Evolutionary conservation across 2,113 vertebrate genomes (phyloP).

Genomic region (Mirza zaza): DNA sequence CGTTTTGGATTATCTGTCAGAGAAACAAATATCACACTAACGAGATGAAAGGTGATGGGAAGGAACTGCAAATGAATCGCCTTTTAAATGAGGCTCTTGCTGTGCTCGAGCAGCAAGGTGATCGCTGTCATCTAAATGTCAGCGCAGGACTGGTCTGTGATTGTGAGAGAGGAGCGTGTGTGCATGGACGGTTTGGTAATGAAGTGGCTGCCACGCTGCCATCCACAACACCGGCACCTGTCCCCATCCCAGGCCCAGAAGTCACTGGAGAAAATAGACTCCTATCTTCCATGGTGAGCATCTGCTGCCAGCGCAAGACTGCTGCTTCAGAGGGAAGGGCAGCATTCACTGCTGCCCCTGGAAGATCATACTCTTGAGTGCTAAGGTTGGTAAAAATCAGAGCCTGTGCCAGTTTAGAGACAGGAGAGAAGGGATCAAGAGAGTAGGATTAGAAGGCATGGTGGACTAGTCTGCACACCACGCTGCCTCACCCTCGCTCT

Average conservation of each 20-base stretch:
- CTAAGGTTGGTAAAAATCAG: not conserved
- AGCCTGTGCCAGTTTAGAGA: not conserved
- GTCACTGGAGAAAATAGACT: not conserved
- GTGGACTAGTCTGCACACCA: not conserved
- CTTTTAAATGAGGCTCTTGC: not conserved
- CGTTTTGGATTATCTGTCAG: conserved; percentile 24
- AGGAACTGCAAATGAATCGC: not conserved
- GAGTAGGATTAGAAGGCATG: no score
- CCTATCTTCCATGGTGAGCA: not conserved
- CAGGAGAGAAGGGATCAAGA: not conserved
- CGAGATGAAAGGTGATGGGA: not conserved
- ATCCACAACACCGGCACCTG: not conserved
- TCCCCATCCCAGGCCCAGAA: not conserved
- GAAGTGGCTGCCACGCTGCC: not conserved
- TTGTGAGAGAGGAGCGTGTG: not conserved
- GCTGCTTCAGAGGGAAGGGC: not conserved
- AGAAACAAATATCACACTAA: conserved; percentile 20
- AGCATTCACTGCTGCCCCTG: not conserved
- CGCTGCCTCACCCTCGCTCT: fast-evolving
- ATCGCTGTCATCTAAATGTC: not conserved
- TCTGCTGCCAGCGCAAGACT: fast-evolving
- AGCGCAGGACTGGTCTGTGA: not conserved
- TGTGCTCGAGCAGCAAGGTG: not conserved
- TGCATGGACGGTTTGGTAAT: not conserved
- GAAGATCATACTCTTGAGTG: not conserved